These are phyloP conservation scores for Carterocephalus palaemon DNA, from an alignment of 2,888 invertebrate species.

Conservation along the genomic window DNA sequence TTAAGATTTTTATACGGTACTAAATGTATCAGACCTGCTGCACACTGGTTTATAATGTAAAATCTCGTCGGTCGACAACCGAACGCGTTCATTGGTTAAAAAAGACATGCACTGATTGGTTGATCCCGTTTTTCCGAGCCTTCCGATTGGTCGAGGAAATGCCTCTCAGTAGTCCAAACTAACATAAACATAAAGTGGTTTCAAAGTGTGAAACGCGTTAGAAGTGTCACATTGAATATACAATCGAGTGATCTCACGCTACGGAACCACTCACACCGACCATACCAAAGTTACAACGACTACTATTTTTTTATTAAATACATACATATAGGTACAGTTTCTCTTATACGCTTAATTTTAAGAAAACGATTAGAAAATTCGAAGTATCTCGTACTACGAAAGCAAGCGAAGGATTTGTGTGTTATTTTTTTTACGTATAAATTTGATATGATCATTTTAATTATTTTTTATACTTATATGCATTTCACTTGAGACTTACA, in stretches of 20 bases:
- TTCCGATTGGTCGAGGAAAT: conserved; percentile 9
- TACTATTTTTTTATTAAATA: conserved; percentile 47
- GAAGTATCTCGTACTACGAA: conserved; percentile 52
- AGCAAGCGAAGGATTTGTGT: conserved; percentile 60
- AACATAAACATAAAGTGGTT: background rate
- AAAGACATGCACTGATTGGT: conserved; percentile 4
- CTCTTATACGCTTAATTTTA: conserved; percentile 44
- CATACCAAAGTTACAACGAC: conserved; percentile 69
- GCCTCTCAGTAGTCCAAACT: conserved; percentile 19
- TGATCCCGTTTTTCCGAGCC: background rate
- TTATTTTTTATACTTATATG: conserved; percentile 12
- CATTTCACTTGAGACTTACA: conserved; percentile 34
- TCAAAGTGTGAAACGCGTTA: conserved; percentile 5
- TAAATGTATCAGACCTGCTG: background rate
- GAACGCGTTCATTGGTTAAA: conserved; percentile 3
- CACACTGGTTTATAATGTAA: background rate
- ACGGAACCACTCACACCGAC: conserved; percentile 46
- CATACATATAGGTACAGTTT: conserved; percentile 60
- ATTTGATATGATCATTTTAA: conserved; percentile 72
- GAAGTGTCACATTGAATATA: conserved; percentile 54
- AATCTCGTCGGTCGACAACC: background rate
- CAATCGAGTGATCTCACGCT: conserved; percentile 45
- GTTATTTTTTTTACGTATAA: conserved; percentile 74
- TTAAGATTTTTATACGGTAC: too few species aligned
- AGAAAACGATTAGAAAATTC: conserved; percentile 54